Evolutionary conservation across 1,140 invertebrate species (phyloP).

Genomic region (Luehdorfia chinensis): DNA sequence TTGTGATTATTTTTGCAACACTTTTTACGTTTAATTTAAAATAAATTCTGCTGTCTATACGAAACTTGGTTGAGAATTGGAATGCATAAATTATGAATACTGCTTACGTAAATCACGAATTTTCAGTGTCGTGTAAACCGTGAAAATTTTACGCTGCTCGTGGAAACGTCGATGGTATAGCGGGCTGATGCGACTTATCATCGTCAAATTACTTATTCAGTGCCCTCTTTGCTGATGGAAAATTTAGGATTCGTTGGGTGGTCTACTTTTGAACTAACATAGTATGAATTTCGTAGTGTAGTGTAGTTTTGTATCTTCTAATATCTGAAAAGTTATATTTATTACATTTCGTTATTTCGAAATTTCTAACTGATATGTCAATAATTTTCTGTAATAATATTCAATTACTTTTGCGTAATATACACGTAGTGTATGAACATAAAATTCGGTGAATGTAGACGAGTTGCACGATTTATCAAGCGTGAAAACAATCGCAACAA

Average conservation of each 20-base stretch:
- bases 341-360: no score
- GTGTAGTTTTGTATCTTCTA: not conserved
- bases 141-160: constrained; percentile 19
- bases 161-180: constrained; percentile 21
- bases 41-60: constrained; percentile 37
- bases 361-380: no score
- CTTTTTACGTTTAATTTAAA: constrained; percentile 58
- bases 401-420: not conserved
- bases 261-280: constrained; percentile 49
- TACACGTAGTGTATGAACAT: not conserved
- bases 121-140: constrained; percentile 27
- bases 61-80: no score
- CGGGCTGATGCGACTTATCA: constrained; percentile 18
- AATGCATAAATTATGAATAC: constrained; percentile 42
- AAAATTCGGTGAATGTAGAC: constrained; percentile 25
- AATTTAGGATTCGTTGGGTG: constrained; percentile 37
- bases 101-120: constrained; percentile 37
- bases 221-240: constrained; percentile 43
- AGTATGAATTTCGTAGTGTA: constrained; percentile 38
- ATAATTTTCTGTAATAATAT: no score
- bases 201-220: constrained; percentile 32
- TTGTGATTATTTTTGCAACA: constrained; percentile 36
- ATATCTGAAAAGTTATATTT: constrained; percentile 2
- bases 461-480: constrained; percentile 59
- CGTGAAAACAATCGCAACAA: constrained; percentile 69